phyloP scores from a whole-genome alignment of 2,113 vertebrate species.

The Sylvia atricapilla region DNA sequence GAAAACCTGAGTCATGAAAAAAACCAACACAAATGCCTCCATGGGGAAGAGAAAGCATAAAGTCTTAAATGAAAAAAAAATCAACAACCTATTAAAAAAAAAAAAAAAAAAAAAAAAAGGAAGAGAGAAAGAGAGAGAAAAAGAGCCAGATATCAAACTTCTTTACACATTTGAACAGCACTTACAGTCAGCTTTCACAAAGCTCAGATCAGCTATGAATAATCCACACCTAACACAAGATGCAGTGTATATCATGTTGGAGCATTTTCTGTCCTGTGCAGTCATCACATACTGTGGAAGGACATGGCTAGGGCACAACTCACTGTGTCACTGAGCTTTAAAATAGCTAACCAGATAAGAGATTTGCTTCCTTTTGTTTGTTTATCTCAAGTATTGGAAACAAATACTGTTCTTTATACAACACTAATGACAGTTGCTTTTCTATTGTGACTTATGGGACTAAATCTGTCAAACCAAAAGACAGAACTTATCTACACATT shows the following conservation, averaged over 20 bases:
- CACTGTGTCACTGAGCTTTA: background rate
- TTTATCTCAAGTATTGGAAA: background rate
- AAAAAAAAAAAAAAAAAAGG: background rate
- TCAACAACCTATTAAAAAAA: background rate
- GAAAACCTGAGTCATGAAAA: background rate
- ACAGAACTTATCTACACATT: fast-evolving
- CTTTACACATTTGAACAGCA: background rate
- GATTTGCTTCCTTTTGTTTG: background rate
- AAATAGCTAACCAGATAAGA: background rate
- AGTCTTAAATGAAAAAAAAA: background rate
- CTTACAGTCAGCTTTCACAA: background rate
- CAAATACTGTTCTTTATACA: background rate
- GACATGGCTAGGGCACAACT: background rate
- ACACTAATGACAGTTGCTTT: background rate
- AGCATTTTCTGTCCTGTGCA: background rate
- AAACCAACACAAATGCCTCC: background rate
- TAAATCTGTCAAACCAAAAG: background rate
- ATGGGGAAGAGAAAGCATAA: background rate
- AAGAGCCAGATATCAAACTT: background rate
- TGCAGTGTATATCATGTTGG: too few species aligned
- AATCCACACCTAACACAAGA: background rate
- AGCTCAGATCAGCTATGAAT: background rate
- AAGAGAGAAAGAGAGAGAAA: background rate
- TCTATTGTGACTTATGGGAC: background rate
- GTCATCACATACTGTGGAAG: background rate